Percentiles rank a stretch among this genome's conserved stretches.
Conservation (phyloP, 2,113 vertebrate species). For the Neodontobutis hainanensis region DNA sequence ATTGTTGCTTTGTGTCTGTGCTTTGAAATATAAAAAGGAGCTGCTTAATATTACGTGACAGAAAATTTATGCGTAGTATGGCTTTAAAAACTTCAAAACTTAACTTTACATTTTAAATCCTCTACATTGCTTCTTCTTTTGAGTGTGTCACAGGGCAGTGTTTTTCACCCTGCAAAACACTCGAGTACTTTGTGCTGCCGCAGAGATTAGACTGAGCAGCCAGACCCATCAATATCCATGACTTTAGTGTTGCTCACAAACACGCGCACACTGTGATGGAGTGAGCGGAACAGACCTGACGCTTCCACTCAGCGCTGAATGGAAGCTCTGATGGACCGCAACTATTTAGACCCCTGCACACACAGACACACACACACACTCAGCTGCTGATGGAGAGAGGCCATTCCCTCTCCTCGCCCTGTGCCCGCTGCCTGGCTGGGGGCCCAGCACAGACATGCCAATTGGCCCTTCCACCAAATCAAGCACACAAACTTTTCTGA, state of each 20-base stretch:
- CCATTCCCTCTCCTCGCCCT: constrained; percentile 65
- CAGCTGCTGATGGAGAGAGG: constrained; percentile 64
- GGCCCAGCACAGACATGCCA: constrained; percentile 61
- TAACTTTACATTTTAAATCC: constrained; percentile 14
- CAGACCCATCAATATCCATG: constrained; percentile 64
- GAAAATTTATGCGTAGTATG: too few relatives aligned
- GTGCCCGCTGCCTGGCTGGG: constrained; percentile 54
- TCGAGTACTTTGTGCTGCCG: constrained; percentile 50
- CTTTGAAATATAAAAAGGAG: too few relatives aligned
- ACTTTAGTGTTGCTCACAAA: constrained; percentile 48
- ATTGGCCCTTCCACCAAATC: constrained; percentile 49
- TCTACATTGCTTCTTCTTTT: neutral
- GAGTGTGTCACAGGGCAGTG: constrained; percentile 16
- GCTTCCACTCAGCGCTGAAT: constrained; percentile 61
- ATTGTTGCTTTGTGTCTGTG: too few relatives aligned
- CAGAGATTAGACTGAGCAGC: constrained; percentile 58
- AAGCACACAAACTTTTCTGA: constrained; percentile 55
- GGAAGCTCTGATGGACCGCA: constrained; percentile 60
- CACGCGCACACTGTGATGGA: constrained; percentile 48
- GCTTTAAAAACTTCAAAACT: too few relatives aligned
- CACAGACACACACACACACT: constrained; percentile 14
- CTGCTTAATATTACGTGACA: too few relatives aligned
- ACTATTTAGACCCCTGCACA: constrained; percentile 39
- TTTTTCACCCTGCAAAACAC: constrained; percentile 54
- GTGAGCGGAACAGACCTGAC: constrained; percentile 57